Evolutionary conservation across 2,113 vertebrate species (phyloP), one percentile per base, ranked within the genome.

Genomic region (Muntiacus reevesi): DNA sequence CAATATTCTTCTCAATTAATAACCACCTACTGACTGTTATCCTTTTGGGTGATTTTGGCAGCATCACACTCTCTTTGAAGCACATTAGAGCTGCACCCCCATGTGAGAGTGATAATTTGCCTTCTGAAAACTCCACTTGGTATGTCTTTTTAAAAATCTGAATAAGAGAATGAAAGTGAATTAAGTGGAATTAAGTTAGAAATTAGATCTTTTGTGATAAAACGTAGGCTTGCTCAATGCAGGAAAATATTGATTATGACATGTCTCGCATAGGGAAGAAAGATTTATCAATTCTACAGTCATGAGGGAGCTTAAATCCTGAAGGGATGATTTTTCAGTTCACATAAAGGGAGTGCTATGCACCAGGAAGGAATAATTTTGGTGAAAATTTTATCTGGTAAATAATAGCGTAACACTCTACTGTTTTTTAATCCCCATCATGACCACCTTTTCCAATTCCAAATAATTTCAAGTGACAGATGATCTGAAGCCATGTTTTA

Each of bases 121-220:
- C 27, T 87, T 89, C 95, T 64, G 40, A 91, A 97, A 92, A 47
- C 21, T 55, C 33, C 55, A 4, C 92, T 94, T 94, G 91, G 89
- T 89, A 36, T 28, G 15, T 36, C 67, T 82, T 92, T 92, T 47
- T 7, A 12, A 60, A 74, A 67, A 88, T 82, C 17, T 85, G 43
- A 90, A 52, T 95, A 95, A 64, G 23, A 81, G 45, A 91, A 91
- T 92, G 76, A 83, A 94, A 93, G 33, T 21, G 82, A 88, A 89
- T 23, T 87, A 67, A 94, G 60, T 79, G n/a, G 62, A 96, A 94
- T 96, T 87, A 92, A 81, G 57, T 43, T 89, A 45, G n/a, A 87
- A 88, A 40, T 7, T 47, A 71, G 30, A 90, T 85, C 27, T 95
- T 95, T 71, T 81, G 88, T 79, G 62, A 78, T 93, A 91, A 93